Base-by-base conservation (phyloP, 2,113 vertebrate species). In the Bufo bufo region DNA sequence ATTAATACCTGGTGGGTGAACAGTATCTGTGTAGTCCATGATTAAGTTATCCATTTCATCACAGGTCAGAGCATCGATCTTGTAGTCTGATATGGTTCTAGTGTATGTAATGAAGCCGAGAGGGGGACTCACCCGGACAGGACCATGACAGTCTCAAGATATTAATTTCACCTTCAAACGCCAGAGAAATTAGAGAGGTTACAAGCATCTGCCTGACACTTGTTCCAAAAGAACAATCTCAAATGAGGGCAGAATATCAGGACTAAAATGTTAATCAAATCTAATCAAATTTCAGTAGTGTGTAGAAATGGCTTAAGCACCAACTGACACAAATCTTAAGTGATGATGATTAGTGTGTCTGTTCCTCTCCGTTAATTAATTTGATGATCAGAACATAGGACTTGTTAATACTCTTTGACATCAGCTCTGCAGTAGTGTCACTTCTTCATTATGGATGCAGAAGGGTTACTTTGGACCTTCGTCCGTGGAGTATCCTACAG, bases 181-280 rank as follows among this genome's bases (percentile, higher is more conserved):
- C 58, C 59, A 54, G 49, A 86, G 74, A 79, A 79, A 86, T 78
- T 78, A 66, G 59, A 86, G 75, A 52, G 85, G 86, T 75, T 33
- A 82, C 43, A 1, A 49, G 71, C 69, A 69, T 84, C 74, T 14
- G 72, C 59, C 45, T 69, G 47, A 77, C 23, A 89, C 58, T 78
- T 86, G 72, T 84, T 84, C 16, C 58, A 77, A 84, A 84, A 77
- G 81, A 84, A 84, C 81, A 78, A 84, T 89, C 59, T 12, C 59
- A 83, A 88, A 77, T 52, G 87, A 89, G 82, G 78, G 58, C 82
- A 23, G 49, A 33, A 45, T 54, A 59, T 65, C 58, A 4, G 61
- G 19, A 65, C 71, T 66, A 84, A 84, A 84, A 89, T 84, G 82
- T 89, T 89, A 84, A 84, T 89, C 58, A 88, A 84, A 69, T 58